Evolutionary conservation across 2,888 invertebrate species (phyloP).

Genomic region (Aproaerema taeniolella): DNA sequence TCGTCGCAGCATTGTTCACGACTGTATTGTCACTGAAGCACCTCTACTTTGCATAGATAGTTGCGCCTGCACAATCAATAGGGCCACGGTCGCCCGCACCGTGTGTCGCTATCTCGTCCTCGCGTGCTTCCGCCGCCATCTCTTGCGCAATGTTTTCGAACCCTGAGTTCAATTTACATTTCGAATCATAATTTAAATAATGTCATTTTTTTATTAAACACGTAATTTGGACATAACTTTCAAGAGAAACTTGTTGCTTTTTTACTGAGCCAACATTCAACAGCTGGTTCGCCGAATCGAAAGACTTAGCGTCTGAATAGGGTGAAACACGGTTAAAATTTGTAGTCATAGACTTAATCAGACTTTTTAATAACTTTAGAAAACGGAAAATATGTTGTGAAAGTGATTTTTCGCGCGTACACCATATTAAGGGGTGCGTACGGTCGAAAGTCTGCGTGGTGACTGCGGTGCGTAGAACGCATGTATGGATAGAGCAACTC

Average conservation of each 20-base stretch:
- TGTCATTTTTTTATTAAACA: conserved; percentile 15
- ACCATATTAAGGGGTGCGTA: conserved; percentile 45
- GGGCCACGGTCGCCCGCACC: conserved; percentile 75
- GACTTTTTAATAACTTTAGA: too few relatives aligned
- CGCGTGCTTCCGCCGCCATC: conserved; percentile 58
- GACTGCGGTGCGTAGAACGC: conserved; percentile 61
- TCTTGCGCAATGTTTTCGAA: conserved; percentile 49
- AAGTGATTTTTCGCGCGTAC: too few relatives aligned
- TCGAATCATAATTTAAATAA: conserved; percentile 27
- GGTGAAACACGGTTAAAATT: too few relatives aligned
- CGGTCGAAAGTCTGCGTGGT: conserved; percentile 55
- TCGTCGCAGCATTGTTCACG: conserved; percentile 51
- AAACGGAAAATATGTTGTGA: conserved; percentile 15
- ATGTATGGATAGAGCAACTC: conserved; percentile 54
- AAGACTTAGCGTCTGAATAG: too few relatives aligned
- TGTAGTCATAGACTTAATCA: too few relatives aligned
- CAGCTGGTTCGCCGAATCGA: too few relatives aligned
- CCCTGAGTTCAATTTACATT: conserved; percentile 29
- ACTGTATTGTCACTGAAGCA: conserved; percentile 45
- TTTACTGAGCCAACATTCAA: too few relatives aligned
- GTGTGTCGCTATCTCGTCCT: conserved; percentile 65
- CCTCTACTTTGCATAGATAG: conserved; percentile 70
- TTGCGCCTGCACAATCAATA: conserved; percentile 56
- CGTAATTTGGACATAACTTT: conserved; percentile 1
- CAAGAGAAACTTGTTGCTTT: too few relatives aligned